Base-by-base conservation (phyloP, 1,140 invertebrate genomes). In the Listronotus bonariensis region DNA sequence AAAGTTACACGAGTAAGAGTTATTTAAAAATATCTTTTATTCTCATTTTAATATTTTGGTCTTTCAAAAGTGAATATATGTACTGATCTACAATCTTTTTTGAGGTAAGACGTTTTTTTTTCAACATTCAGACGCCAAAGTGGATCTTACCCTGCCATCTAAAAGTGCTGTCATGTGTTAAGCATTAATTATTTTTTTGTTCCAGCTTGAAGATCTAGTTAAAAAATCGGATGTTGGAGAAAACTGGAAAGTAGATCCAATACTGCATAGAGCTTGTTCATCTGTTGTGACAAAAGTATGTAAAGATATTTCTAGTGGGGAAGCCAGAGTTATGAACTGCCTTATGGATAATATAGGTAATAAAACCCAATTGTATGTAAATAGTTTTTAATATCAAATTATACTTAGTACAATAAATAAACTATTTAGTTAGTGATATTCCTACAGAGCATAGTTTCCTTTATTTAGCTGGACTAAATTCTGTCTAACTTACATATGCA, bases 181-280 rank as follows among this genome's bases (percentile, higher is more conserved):
- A n/a, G n/a, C n/a, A n/a, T n/a, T n/a, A n/a, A n/a, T n/a, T 38
- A 53, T 51, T 60, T 66, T 45, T 17, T 55, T 67, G 54, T 67
- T 78, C 78, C n/a, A 89, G 82, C 76, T 96, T 36, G 91, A 95
- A 80, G 78, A 82, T 14, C 77, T 96, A 34, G 82, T 96, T 0
- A 90, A 92, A 78, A 87, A 90, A 70, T 85, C 89, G 11, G 92
- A 96, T 80, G 88, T 86, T 26, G 92, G 90, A 7, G 92, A 95
- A 78, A 91, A 96, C 79, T 96, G 93, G 93, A 85, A 91, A 76
- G 91, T 95, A 0, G 95, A 97, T 83, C 92, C 93, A 17, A 86
- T 97, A 61, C 78, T 98, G 53, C 84, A 89, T 63, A 88, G 91
- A 77, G 88, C 93, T 51, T 96, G 95, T 80, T 86, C 91, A 74